These are phyloP conservation scores for Ichneumoninae sp. DNA, from an alignment of 2,888 invertebrate genomes.

Conservation along the genomic window DNA sequence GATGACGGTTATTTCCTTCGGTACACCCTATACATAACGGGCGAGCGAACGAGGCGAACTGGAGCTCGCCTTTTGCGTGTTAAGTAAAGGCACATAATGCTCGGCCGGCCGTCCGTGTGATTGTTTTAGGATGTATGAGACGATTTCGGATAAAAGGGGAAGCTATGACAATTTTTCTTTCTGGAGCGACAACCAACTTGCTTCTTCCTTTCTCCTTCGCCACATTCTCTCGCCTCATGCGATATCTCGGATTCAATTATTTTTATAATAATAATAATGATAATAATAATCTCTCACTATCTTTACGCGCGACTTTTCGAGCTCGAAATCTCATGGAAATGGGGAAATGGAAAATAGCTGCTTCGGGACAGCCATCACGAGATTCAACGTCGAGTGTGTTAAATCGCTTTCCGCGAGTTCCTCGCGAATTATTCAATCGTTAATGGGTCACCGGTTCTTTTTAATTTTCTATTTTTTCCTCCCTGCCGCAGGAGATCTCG, in stretches of 20 bases:
- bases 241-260: conserved; percentile 5
- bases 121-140: conserved; percentile 83
- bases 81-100: conserved; percentile 77
- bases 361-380: conserved; percentile 79
- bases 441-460: conserved; percentile 9
- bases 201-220: conserved; percentile 2
- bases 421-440: conserved; percentile 54
- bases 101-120: conserved; percentile 80
- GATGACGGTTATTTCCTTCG: conserved; percentile 85
- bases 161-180: conserved; percentile 75
- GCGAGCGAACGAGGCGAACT: conserved; percentile 58
- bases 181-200: conserved; percentile 29
- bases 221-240: background rate
- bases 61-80: conserved; percentile 64
- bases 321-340: background rate
- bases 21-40: conserved; percentile 84
- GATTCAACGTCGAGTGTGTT: conserved; percentile 77
- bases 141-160: conserved; percentile 76
- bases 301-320: background rate
- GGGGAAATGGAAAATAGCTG: conserved; percentile 80
- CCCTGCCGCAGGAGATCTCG: background rate
- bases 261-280: background rate
- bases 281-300: background rate
- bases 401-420: conserved; percentile 44
- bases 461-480: background rate